Conservation (phyloP, 2,113 vertebrate species). For the Fregetta grallaria region DNA sequence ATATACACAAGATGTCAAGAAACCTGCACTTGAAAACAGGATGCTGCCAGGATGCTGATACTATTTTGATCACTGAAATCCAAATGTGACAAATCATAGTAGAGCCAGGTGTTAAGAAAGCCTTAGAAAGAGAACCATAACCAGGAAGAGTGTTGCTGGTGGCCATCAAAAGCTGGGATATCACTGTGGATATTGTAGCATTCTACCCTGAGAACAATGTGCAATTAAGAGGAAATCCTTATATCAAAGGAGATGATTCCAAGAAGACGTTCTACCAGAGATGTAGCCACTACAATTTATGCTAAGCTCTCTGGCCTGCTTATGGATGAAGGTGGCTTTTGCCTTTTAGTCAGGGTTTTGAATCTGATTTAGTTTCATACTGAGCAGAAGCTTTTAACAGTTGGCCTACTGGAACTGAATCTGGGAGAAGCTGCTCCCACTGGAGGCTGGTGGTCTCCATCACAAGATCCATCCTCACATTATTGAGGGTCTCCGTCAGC, state of each 20-base stretch:
- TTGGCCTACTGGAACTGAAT: neutral
- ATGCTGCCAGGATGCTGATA: neutral
- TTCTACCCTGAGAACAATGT: neutral
- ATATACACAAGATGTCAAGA: neutral
- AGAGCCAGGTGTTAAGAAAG: neutral
- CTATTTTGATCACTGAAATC: neutral
- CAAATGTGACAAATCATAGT: neutral
- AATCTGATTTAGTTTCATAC: neutral
- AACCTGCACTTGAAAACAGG: neutral
- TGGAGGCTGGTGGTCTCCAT: neutral
- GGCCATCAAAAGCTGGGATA: neutral
- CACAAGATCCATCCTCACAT: neutral
- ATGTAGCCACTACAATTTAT: neutral
- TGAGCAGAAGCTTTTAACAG: conserved; percentile 9
- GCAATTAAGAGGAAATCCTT: neutral
- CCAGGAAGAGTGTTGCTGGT: neutral
- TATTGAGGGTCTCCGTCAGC: neutral
- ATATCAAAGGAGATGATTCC: neutral
- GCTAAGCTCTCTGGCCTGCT: neutral
- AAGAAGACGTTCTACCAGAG: neutral
- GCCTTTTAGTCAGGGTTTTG: neutral
- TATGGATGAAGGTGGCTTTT: neutral
- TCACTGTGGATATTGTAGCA: neutral
- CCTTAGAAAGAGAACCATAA: neutral
- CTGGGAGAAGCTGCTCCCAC: neutral